A percentile compares a stretch with the other conserved stretches of the same genome.
Conservation (phyloP, 2,797 vertebrate genomes). For the Sebastiscus albofasciatus region DNA sequence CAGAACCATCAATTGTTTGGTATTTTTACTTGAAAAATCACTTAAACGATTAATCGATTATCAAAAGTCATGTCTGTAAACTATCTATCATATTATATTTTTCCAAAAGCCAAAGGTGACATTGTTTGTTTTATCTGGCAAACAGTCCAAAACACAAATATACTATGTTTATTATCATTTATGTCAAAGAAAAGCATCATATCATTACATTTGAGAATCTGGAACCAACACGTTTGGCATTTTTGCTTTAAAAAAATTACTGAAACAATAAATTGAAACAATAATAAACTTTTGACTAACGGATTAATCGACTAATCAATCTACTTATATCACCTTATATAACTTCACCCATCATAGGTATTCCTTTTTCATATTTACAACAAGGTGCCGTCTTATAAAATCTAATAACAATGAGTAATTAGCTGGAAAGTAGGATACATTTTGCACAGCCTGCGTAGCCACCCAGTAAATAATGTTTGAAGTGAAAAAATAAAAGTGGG, state of each 20-base stretch:
- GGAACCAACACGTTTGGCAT: neutral
- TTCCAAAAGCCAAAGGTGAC: neutral
- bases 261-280: neutral
- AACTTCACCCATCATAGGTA: neutral
- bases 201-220: neutral
- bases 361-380: neutral
- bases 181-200: neutral
- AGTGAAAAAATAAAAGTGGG: constrained; percentile 1
- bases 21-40: neutral
- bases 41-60: neutral
- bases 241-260: neutral
- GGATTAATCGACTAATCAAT: neutral
- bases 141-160: neutral
- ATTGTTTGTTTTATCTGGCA: neutral
- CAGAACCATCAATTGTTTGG: neutral
- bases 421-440: constrained; percentile 13
- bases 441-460: constrained; percentile 29
- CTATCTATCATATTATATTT: neutral
- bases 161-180: too few relatives aligned
- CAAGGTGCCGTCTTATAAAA: constrained; percentile 19
- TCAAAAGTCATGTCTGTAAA: neutral
- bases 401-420: constrained; percentile 3
- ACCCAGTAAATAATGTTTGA: neutral
- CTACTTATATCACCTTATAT: neutral
- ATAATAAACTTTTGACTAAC: neutral